These are phyloP conservation scores for Adelognathus sp. DNA, from an alignment of 2,888 invertebrate genomes.

Conservation along the genomic window DNA sequence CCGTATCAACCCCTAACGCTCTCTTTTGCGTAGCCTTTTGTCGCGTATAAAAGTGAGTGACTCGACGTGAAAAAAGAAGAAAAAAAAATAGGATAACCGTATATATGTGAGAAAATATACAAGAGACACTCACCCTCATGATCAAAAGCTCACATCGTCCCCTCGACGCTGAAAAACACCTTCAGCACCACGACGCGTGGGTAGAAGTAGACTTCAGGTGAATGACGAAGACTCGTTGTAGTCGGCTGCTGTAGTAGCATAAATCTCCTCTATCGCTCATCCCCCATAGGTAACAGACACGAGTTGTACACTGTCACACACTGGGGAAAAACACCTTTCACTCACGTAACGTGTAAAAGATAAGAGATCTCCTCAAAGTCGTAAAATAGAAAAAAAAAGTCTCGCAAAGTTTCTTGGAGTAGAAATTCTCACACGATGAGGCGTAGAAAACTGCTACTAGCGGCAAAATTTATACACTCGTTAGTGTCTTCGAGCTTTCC, in stretches of 20 bases:
- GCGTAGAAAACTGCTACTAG: neutral
- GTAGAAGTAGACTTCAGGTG: constrained; percentile 30
- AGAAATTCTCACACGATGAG: neutral
- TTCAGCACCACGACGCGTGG: constrained; percentile 49
- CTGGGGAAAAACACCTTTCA: constrained; percentile 24
- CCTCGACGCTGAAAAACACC: constrained; percentile 69
- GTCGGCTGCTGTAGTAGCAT: constrained; percentile 20
- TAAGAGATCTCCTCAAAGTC: neutral
- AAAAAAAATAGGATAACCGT: neutral
- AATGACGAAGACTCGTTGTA: constrained; percentile 24
- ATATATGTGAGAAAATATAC: constrained; percentile 19
- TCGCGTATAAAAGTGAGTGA: constrained; percentile 1
- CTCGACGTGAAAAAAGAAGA: neutral
- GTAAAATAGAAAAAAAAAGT: neutral
- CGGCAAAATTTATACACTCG: neutral
- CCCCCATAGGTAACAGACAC: constrained; percentile 58
- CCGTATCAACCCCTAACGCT: neutral
- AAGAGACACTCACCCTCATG: constrained; percentile 70
- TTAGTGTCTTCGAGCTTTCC: neutral
- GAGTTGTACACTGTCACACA: constrained; percentile 23
- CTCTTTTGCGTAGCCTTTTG: neutral
- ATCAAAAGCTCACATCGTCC: constrained; percentile 74
- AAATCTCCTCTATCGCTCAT: constrained; percentile 63
- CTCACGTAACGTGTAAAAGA: neutral
- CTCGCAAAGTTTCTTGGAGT: neutral